These are phyloP conservation scores for Otus sunia DNA, from an alignment of 2,113 vertebrate genomes.

Conservation along the genomic window DNA sequence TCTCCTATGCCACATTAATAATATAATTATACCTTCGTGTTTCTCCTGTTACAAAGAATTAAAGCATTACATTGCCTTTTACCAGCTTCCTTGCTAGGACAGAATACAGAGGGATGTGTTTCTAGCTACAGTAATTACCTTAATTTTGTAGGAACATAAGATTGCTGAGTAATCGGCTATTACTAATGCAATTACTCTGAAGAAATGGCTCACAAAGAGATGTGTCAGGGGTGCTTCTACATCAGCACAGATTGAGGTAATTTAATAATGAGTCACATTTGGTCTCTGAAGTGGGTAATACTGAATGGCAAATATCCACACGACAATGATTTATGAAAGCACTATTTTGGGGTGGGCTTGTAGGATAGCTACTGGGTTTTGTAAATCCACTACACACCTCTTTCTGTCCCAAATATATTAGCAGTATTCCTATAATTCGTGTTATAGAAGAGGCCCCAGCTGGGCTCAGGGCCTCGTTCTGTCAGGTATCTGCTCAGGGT, in stretches of 20 bases:
- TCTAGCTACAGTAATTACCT: slow-evolving; percentile 66
- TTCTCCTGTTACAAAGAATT: slow-evolving; percentile 47
- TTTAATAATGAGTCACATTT: slow-evolving; percentile 69
- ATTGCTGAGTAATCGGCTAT: slow-evolving; percentile 63
- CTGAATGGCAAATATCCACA: slow-evolving; percentile 46
- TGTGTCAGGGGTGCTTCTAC: slow-evolving; percentile 56
- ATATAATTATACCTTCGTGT: slow-evolving; percentile 51
- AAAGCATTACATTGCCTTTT: slow-evolving; percentile 30
- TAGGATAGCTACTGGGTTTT: neutral
- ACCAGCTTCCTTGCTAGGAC: slow-evolving; percentile 35
- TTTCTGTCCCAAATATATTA: neutral
- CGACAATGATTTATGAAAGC: slow-evolving; percentile 26
- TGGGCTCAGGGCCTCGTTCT: neutral
- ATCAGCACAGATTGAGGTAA: slow-evolving; percentile 63
- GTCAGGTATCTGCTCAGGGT: neutral
- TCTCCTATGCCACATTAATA: neutral
- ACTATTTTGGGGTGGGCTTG: slow-evolving; percentile 19
- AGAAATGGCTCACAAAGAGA: slow-evolving; percentile 59
- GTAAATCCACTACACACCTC: neutral
- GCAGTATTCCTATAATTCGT: neutral
- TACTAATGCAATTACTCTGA: slow-evolving; percentile 70
- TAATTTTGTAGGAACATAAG: slow-evolving; percentile 69
- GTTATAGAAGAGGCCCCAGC: neutral
- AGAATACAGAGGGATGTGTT: slow-evolving; percentile 56
- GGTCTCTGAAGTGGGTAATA: slow-evolving; percentile 58